phyloP scores from a whole-genome alignment of 2,113 vertebrate genomes.

The Callipepla californica region DNA sequence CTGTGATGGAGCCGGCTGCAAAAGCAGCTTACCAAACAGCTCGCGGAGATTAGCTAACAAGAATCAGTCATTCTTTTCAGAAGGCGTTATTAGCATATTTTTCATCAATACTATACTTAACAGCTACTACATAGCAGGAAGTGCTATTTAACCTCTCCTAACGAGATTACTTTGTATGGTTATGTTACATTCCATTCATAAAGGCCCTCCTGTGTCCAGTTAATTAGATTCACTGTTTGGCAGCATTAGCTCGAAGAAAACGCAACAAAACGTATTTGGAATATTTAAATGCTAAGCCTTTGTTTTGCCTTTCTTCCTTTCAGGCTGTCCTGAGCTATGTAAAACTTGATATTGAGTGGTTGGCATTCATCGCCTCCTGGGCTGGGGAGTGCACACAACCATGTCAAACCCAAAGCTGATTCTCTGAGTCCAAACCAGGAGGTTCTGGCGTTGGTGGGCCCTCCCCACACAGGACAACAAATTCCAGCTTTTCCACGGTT shows the following conservation, averaged over 20 bases:
- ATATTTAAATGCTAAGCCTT: not conserved
- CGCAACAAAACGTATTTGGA: not conserved
- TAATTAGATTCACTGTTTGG: constrained; percentile 49
- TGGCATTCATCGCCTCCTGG: not conserved
- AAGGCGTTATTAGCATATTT: constrained; percentile 70
- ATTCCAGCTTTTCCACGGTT: not conserved
- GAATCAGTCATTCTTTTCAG: constrained; percentile 50
- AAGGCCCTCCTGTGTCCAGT: constrained; percentile 54
- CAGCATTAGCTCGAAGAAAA: not conserved
- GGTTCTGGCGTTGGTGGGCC: not conserved
- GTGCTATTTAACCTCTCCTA: constrained; percentile 68
- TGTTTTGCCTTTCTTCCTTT: not conserved
- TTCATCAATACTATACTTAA: constrained; percentile 70
- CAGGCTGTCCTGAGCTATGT: not conserved
- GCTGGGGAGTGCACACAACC: not conserved
- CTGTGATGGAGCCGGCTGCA: constrained; percentile 10
- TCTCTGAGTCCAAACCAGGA: not conserved
- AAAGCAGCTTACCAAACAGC: constrained; percentile 41
- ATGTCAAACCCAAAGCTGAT: not conserved
- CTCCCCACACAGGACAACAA: not conserved
- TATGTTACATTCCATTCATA: constrained; percentile 55
- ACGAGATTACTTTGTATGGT: constrained; percentile 62
- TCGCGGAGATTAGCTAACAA: constrained; percentile 53
- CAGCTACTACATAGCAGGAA: constrained; percentile 68
- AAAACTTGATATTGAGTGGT: not conserved